Evolutionary conservation across 1,140 invertebrate species (phyloP), one percentile per base, ranked within the genome.

Genomic region (Papilio helenus): DNA sequence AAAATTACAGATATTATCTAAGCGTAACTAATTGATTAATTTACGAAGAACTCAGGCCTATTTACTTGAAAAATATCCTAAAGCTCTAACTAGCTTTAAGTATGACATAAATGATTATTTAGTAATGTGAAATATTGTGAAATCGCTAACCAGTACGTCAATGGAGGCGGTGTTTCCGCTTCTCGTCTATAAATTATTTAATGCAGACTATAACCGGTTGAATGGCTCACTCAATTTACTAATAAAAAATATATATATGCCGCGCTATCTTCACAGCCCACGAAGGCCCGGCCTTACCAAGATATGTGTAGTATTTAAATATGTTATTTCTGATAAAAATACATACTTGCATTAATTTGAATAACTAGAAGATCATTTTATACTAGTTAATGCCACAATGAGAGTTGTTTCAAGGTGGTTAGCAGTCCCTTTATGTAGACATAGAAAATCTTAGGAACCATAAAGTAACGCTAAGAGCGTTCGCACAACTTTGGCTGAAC

Each of bases 141-240:
- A 68, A 68, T 29, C 23, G 5, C 8, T 26, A 65, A 26, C 23
- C 3, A 68, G 20, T 23, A 26, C 61, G 61, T 68, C 61, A 68
- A 29, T 23, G 61, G 26, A 68, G 26, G 26, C 14, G 61, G 61
- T 5, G 26, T 68, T 61, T 68, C 61, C 61, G 61, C 12, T 29
- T 5, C 12, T 68, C 26, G 61, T 68, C 23, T 68, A 68, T 68
- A 68, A 68, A 68, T 68, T 29, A 29, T 16, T 68, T 34, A 68
- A 29, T 29, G 61, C 14, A 29, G 23, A 68, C 4, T 26, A 16
- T 29, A 68, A 68, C 61, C 61, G 61, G 61, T 68, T 68, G 61
- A 68, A 68, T 68, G 23, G 61, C 23, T 68, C 61, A 68, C 61
- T 29, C 61, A 68, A 68, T 68, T 68, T 68, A 68, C 61, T 29